Percentiles rank a stretch among this genome's conserved stretches.
Evolutionary conservation across 2,888 invertebrate species (phyloP).

Genomic region (Zeuzera pyrina): DNA sequence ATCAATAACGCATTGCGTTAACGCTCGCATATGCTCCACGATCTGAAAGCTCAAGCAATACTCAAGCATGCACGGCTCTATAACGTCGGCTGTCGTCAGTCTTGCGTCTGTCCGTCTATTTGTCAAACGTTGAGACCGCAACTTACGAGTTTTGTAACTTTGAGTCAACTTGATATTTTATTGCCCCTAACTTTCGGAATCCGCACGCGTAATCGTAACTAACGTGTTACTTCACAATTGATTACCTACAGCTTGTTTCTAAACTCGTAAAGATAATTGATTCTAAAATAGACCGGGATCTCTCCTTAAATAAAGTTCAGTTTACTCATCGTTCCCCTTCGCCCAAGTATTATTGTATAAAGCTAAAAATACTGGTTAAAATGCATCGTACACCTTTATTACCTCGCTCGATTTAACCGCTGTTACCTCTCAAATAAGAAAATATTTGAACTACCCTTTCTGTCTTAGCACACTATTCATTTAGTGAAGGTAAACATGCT

Average conservation of each 20-base stretch:
- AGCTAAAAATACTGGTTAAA: slow-evolving; percentile 51
- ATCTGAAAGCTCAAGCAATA: too few species aligned
- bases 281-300: slow-evolving; percentile 32
- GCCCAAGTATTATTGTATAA: slow-evolving; percentile 37
- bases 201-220: slow-evolving; percentile 37
- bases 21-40: slow-evolving; percentile 19
- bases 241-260: slow-evolving; percentile 5
- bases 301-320: slow-evolving; percentile 31
- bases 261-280: slow-evolving; percentile 13
- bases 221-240: slow-evolving; percentile 32
- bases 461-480: too few species aligned
- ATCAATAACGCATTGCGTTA: slow-evolving; percentile 32
- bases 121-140: slow-evolving; percentile 41
- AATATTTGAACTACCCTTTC: too few species aligned
- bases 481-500: too few species aligned
- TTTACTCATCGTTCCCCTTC: slow-evolving; percentile 30
- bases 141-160: slow-evolving; percentile 50
- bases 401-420: too few species aligned
- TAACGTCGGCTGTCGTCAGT: slow-evolving; percentile 23
- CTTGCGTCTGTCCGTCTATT: slow-evolving; percentile 39
- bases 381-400: too few species aligned
- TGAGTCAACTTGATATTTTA: slow-evolving; percentile 54
- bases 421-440: too few species aligned
- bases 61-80: too few species aligned
- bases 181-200: slow-evolving; percentile 51